Percentiles rank a stretch among this genome's conserved stretches.
Evolutionary conservation across 2,888 invertebrate species (phyloP).

Genomic region (Thera britannica): DNA sequence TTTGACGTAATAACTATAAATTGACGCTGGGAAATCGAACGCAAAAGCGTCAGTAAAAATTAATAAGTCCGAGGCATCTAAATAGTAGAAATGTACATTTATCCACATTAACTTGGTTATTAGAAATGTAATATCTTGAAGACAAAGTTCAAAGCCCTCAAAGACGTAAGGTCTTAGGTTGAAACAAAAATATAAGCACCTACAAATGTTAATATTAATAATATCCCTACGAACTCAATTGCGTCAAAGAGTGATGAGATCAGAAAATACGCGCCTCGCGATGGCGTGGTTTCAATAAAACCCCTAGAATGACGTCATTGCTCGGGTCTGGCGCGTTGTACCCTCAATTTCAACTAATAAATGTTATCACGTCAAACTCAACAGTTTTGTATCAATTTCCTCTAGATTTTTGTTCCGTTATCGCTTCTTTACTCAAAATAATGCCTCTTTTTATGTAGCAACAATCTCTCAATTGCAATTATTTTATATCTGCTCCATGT

Average conservation of each 20-base stretch:
- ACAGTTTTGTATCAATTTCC: slow-evolving; percentile 6
- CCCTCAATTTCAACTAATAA: slow-evolving; percentile 15
- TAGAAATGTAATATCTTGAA: too few relatives aligned
- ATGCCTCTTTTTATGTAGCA: slow-evolving; percentile 4
- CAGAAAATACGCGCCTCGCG: slow-evolving; percentile 16
- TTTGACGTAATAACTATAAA: slow-evolving; percentile 15
- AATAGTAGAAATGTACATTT: too few relatives aligned
- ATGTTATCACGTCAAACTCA: slow-evolving; percentile 26
- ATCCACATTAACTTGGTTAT: too few relatives aligned
- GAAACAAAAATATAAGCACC: not conserved
- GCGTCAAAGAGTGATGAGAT: slow-evolving; percentile 15
- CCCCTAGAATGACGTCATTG: slow-evolving; percentile 29
- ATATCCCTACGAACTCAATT: not conserved
- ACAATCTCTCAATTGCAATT: slow-evolving; percentile 25
- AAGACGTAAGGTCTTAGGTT: not conserved
- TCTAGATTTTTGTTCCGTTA: slow-evolving; percentile 1
- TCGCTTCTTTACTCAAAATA: slow-evolving; percentile 1
- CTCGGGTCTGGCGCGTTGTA: slow-evolving; percentile 9
- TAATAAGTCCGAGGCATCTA: too few relatives aligned
- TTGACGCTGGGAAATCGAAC: not conserved
- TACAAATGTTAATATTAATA: not conserved
- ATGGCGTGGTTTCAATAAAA: slow-evolving; percentile 17
- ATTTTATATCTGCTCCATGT: slow-evolving; percentile 11
- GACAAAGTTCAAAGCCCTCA: too few relatives aligned
- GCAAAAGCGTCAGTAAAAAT: too few relatives aligned